Conservation (phyloP, 1,140 invertebrate species). For the Eriocheir sinensis region DNA sequence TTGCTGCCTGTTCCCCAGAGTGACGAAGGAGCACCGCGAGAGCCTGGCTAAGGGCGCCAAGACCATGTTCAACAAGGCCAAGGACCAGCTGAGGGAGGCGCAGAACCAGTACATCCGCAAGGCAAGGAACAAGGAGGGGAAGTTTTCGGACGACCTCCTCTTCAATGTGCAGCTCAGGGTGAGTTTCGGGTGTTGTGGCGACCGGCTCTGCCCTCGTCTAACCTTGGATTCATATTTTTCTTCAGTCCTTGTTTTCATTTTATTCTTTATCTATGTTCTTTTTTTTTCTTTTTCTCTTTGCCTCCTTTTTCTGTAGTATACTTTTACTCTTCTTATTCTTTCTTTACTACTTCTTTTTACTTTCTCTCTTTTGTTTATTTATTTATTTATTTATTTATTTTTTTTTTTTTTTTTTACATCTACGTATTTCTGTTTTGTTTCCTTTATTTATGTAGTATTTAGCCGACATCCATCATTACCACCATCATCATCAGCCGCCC, state of each 20-base stretch:
- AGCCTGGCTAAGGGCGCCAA: slow-evolving; percentile 93
- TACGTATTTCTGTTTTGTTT: too few species aligned
- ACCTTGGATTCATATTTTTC: not conserved
- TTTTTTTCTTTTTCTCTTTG: not conserved
- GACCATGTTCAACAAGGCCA: slow-evolving; percentile 89
- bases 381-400: too few species aligned
- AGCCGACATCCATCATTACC: too few species aligned
- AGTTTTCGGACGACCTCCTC: slow-evolving; percentile 86
- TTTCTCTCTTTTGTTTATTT: too few species aligned
- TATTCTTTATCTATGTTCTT: not conserved
- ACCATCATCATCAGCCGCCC: too few species aligned
- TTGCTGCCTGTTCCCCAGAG: slow-evolving; percentile 83
- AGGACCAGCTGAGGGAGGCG: slow-evolving; percentile 89
- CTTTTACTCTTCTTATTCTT: not conserved
- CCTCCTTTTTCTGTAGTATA: not conserved
- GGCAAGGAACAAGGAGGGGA: slow-evolving; percentile 85
- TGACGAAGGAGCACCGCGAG: slow-evolving; percentile 96
- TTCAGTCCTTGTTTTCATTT: not conserved
- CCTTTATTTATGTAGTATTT: too few species aligned
- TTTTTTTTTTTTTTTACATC: too few species aligned
- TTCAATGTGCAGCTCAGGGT: slow-evolving; percentile 86
- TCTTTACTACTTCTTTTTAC: not conserved
- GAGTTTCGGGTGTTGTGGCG: slow-evolving; percentile 51
- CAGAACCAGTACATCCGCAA: slow-evolving; percentile 89
- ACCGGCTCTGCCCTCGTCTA: not conserved